Evolutionary conservation across 2,797 vertebrate genomes (phyloP).

Genomic region (Austrolebias charrua): DNA sequence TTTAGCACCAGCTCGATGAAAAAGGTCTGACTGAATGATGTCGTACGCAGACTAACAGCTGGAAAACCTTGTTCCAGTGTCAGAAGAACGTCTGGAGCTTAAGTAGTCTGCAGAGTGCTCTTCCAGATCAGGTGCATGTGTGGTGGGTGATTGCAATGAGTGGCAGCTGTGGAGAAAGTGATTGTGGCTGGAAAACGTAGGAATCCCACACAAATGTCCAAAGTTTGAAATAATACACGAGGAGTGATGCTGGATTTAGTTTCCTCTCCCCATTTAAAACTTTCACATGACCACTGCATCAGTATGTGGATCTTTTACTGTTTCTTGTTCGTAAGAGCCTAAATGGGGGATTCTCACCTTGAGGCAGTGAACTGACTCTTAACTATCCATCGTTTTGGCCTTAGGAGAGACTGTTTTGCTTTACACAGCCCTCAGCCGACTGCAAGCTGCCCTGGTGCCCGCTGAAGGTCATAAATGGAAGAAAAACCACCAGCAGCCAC

Average conservation of each 20-base stretch:
- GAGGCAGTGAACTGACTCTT: slow-evolving; percentile 20
- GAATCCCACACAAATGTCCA: no score
- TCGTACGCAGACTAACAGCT: no score
- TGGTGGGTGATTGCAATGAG: no score
- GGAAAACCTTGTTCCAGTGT: no score
- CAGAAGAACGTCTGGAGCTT: no score
- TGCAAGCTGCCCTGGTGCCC: slow-evolving; percentile 12
- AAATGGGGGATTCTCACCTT: slow-evolving; percentile 16
- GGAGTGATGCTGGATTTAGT: slow-evolving; percentile 9
- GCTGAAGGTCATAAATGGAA: slow-evolving; percentile 28
- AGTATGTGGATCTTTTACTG: slow-evolving; percentile 19
- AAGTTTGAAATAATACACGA: not conserved
- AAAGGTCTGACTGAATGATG: no score
- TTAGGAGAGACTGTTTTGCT: slow-evolving; percentile 19
- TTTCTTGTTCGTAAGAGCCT: slow-evolving; percentile 8
- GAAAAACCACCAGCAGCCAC: slow-evolving; percentile 3
- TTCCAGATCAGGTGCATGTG: no score
- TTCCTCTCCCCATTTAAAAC: slow-evolving; percentile 2
- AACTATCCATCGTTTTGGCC: slow-evolving; percentile 15
- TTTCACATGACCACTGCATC: slow-evolving; percentile 3
- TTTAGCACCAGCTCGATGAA: no score
- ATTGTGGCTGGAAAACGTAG: no score
- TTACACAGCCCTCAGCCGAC: not conserved
- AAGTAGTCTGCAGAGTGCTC: no score
- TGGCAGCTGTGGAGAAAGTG: no score